phyloP scores from a whole-genome alignment of 2,113 vertebrate genomes.

The Stegostoma tigrinum region DNA sequence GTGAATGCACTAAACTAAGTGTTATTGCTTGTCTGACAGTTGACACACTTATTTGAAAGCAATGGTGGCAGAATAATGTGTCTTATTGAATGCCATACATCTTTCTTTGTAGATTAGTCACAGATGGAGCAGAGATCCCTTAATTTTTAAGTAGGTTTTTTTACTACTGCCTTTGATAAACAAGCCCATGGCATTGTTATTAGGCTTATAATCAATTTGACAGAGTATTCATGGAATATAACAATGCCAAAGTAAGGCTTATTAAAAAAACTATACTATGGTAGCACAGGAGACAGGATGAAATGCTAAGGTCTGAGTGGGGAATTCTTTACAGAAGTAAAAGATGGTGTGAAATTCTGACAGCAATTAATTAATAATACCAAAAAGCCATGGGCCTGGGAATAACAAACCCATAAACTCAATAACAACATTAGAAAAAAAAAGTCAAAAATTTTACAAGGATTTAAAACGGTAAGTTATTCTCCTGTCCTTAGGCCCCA shows the following conservation, averaged over 20 bases:
- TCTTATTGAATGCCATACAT: neutral
- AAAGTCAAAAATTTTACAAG: neutral
- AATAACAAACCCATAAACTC: neutral
- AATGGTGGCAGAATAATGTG: neutral
- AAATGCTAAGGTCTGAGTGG: neutral
- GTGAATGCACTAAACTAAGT: neutral
- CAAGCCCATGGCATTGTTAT: neutral
- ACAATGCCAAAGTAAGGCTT: neutral
- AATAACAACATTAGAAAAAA: neutral
- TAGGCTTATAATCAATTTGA: neutral
- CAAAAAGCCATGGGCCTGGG: neutral
- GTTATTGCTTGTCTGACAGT: neutral
- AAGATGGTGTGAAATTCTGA: neutral
- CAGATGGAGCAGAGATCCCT: neutral
- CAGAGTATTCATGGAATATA: neutral
- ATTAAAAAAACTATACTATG: neutral
- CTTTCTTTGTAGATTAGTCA: neutral
- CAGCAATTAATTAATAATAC: neutral
- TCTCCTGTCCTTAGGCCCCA: neutral
- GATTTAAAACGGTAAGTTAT: neutral
- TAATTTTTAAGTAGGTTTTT: neutral
- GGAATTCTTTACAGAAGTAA: neutral
- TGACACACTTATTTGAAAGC: neutral
- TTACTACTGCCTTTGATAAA: neutral
- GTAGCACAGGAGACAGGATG: neutral